Percentiles rank a stretch among this genome's conserved stretches.
phyloP scores from a whole-genome alignment of 2,888 invertebrate genomes.

The Baronia brevicornis region DNA sequence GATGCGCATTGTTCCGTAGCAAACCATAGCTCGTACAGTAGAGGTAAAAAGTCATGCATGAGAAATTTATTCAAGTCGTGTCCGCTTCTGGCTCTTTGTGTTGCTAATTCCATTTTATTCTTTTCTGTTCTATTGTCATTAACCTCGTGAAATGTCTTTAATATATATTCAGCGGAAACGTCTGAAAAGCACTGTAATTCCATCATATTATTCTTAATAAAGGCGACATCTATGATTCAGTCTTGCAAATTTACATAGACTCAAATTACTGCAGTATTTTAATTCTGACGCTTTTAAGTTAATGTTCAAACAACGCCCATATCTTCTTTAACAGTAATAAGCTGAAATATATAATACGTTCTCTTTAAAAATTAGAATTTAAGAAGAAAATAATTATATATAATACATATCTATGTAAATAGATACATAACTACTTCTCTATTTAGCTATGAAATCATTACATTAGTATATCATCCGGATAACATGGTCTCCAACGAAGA shows the following conservation, averaged over 20 bases:
- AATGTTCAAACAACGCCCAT: too few species aligned
- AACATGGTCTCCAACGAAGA: too few species aligned
- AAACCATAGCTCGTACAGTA: constrained; percentile 16
- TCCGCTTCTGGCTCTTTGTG: constrained; percentile 41
- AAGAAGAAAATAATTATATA: too few species aligned
- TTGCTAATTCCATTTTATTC: constrained; percentile 57
- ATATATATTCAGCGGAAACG: constrained; percentile 32
- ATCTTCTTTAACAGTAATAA: too few species aligned
- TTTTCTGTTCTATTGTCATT: constrained; percentile 41
- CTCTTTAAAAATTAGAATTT: too few species aligned
- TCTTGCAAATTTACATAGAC: too few species aligned
- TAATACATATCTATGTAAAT: too few species aligned
- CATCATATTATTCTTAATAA: constrained; percentile 12
- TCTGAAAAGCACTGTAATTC: constrained; percentile 19
- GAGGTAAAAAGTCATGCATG: constrained; percentile 44
- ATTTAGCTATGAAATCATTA: too few species aligned
- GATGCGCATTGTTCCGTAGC: constrained; percentile 4
- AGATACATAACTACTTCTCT: too few species aligned
- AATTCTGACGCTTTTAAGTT: too few species aligned
- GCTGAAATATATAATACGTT: too few species aligned
- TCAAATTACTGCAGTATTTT: constrained; percentile 12
- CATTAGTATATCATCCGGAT: too few species aligned
- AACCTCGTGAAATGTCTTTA: constrained; percentile 29
- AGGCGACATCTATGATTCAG: background rate
- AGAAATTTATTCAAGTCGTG: constrained; percentile 45